These are phyloP conservation scores for Leucania comma DNA, from an alignment of 2,888 invertebrate species.

Conservation along the genomic window DNA sequence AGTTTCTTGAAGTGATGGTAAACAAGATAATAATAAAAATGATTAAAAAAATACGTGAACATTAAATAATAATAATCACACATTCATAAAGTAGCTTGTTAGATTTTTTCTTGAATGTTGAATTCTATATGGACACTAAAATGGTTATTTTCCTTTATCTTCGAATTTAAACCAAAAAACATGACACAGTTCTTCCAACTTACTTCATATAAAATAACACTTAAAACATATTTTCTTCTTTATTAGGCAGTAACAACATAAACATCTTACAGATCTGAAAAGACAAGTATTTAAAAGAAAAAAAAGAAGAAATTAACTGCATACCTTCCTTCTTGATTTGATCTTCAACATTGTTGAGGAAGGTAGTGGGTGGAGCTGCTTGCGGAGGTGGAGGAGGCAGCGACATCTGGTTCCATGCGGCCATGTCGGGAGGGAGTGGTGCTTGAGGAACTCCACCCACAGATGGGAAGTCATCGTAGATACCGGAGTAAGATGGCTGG, in stretches of 20 bases:
- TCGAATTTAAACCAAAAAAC: neutral
- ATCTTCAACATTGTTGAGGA: constrained; percentile 82
- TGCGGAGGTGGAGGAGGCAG: constrained; percentile 78
- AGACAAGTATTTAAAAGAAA: constrained; percentile 4
- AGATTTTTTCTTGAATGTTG: neutral
- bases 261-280: constrained; percentile 29
- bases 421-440: constrained; percentile 76
- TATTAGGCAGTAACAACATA: neutral
- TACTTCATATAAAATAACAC: neutral
- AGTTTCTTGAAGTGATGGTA: neutral
- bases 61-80: constrained; percentile 4
- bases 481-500: constrained; percentile 79
- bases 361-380: constrained; percentile 69
- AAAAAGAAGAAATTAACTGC: constrained; percentile 15
- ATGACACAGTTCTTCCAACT: neutral
- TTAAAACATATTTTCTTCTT: neutral
- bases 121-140: neutral
- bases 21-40: constrained; percentile 8
- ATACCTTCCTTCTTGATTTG: constrained; percentile 90
- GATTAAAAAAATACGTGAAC: constrained; percentile 23
- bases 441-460: constrained; percentile 66
- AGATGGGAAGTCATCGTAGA: constrained; percentile 85
- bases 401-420: constrained; percentile 85
- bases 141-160: neutral
- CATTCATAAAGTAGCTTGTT: neutral